Base-by-base conservation (phyloP, 2,888 invertebrate species). In the Pycnomerus fuliginosus region DNA sequence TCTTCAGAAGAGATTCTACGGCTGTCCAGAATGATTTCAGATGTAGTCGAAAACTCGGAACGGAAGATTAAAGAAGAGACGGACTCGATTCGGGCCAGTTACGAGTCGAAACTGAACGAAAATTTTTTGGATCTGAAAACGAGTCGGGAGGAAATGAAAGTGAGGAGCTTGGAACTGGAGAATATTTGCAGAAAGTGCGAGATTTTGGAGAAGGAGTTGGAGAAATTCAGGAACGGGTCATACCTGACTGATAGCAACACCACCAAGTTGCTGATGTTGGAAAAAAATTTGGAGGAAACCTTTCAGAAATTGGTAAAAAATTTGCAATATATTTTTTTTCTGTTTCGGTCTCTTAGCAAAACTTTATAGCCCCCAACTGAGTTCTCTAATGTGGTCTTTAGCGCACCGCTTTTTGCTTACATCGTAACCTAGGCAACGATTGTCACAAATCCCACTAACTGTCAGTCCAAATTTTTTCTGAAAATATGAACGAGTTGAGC, bases 31-130 rank as follows among this genome's bases (percentile, higher is more conserved):
- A 71, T 70, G 1, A 69, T 84, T 35, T 70, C 74, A 0, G 74
- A 73, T 34, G 70, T 80, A 0, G 75, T 79, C 62, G 75, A 76
- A 23, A 79, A 82, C 33, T 75, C 79, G 1, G 79, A 80, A 45
- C 62, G 69, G 0, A 76, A 74, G 47, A 74, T 80, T 23, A 79
- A 80, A 54, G 71, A 62, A n/a, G 83, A 87, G 17, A 43, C 30
- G 4, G 37, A 36, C 20, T 3, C 3, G 4, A 65, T 81, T 0
- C 82, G 76, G 60, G 73, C 77, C 2, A 77, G 76, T 49, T 81
- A 80, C 53, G 77, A 78, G 16, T 78, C 77, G 33, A 83, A 80
- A 62, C 65, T 80, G 8, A 71, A 79, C 30, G 77, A 77, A 31
- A 76, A 82, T 71, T 58, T 77, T 10, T 60, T 72, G 5, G 80